Conservation (phyloP, 2,797 vertebrate genomes). For the Myotis daubentonii region DNA sequence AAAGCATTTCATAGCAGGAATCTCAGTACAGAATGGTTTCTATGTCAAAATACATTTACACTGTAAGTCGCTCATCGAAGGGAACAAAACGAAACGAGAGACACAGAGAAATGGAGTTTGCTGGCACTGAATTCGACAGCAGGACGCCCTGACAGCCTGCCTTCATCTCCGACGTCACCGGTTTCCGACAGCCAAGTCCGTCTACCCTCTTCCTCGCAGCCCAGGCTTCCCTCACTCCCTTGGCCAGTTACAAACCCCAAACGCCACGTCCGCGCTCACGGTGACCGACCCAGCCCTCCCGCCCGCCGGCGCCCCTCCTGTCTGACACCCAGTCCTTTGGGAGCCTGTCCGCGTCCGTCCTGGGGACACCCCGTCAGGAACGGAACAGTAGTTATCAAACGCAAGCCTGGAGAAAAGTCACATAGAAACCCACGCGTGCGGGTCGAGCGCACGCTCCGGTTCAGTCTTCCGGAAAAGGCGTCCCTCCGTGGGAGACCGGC, state of each 20-base stretch:
- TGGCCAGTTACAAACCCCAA: constrained; percentile 62
- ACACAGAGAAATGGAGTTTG: constrained; percentile 84
- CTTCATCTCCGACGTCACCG: constrained; percentile 77
- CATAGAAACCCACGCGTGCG: constrained; percentile 84
- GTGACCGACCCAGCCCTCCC: no score
- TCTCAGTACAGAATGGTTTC: constrained; percentile 87
- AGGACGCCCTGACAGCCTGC: constrained; percentile 67
- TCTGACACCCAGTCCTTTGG: constrained; percentile 27
- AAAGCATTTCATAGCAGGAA: constrained; percentile 88
- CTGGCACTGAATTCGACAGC: constrained; percentile 83
- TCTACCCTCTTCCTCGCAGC: constrained; percentile 65
- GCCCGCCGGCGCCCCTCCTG: background rate
- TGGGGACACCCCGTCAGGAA: background rate
- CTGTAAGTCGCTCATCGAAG: constrained; percentile 83
- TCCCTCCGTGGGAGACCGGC: constrained; percentile 87
- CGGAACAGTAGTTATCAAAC: constrained; percentile 77
- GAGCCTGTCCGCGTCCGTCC: constrained; percentile 21
- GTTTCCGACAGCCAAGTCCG: constrained; percentile 64
- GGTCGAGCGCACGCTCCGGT: constrained; percentile 89
- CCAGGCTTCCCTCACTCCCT: constrained; percentile 69
- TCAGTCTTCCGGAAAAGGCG: constrained; percentile 87
- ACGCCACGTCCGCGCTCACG: constrained; percentile 52
- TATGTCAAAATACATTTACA: constrained; percentile 89
- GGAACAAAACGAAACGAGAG: constrained; percentile 70
- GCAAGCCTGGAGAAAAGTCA: constrained; percentile 79